A percentile compares a stretch with the other conserved stretches of the same genome.
Conservation (phyloP, 2,888 invertebrate species). For the Diarsia brunnea region DNA sequence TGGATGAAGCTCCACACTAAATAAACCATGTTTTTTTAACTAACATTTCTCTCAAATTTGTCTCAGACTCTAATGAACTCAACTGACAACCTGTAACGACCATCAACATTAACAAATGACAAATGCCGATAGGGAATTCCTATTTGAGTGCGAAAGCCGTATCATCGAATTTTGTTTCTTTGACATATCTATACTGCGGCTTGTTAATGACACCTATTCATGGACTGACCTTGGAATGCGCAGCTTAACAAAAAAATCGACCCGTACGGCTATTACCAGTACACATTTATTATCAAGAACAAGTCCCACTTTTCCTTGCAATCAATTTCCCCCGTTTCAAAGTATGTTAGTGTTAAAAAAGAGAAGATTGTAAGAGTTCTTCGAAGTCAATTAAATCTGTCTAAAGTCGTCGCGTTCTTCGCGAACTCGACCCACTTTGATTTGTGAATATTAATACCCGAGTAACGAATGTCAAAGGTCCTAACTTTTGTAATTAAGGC, state of each 20-base stretch:
- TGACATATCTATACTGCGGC: too few relatives aligned
- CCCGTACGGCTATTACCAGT: background rate
- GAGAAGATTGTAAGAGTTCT: constrained; percentile 34
- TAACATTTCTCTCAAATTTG: too few relatives aligned
- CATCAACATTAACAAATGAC: background rate
- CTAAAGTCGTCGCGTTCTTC: constrained; percentile 42
- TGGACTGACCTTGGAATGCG: background rate
- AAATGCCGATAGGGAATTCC: background rate
- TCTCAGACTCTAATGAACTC: background rate
- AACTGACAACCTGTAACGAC: background rate
- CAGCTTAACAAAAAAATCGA: background rate
- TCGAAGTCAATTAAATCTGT: constrained; percentile 62
- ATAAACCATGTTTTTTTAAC: too few relatives aligned
- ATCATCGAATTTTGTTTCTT: too few relatives aligned
- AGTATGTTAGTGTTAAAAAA: constrained; percentile 45
- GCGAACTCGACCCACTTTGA: constrained; percentile 55
- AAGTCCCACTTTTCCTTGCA: background rate
- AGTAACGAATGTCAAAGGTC: constrained; percentile 63
- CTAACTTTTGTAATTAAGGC: constrained; percentile 65
- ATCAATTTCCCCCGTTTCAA: constrained; percentile 31
- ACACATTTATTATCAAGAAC: background rate
- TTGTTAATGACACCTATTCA: background rate
- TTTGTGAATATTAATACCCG: constrained; percentile 71
- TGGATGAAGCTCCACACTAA: too few relatives aligned
- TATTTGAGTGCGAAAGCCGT: too few relatives aligned